A percentile compares a stretch with the other conserved stretches of the same genome.
These are phyloP conservation scores for Clytia hemisphaerica DNA, from an alignment of 30 jellyfish, hydroid and myxozoan species.

Conservation along the genomic window DNA sequence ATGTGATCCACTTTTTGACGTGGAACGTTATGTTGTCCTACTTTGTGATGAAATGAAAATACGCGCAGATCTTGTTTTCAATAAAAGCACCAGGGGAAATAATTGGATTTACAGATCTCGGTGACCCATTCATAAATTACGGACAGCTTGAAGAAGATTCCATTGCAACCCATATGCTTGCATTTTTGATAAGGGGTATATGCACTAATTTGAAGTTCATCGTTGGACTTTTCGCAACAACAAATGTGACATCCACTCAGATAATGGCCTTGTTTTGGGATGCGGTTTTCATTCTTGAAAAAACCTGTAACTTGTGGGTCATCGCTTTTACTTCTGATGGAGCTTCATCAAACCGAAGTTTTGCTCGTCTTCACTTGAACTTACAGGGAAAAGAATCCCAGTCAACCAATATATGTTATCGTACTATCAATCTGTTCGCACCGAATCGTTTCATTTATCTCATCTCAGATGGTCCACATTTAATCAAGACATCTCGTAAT, in stretches of 20 bases:
- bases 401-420: conserved; percentile 4
- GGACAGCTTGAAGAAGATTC: conserved; percentile 20
- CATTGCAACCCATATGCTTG: conserved; percentile 42
- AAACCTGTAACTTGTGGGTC: conserved; percentile 28
- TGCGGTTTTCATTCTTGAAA: conserved; percentile 20
- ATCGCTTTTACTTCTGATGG: conserved; percentile 13
- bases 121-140: conserved; percentile 37
- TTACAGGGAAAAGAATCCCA: neutral
- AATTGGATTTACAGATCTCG: conserved; percentile 31
- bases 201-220: conserved; percentile 7
- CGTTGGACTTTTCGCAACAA: conserved; percentile 28
- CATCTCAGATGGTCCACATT: conserved; percentile 34
- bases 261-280: conserved; percentile 26
- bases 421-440: conserved; percentile 22
- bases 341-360: neutral
- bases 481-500: conserved; percentile 23
- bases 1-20: conserved; percentile 8
- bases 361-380: neutral
- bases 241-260: conserved; percentile 32
- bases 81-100: conserved; percentile 35
- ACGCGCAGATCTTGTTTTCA: conserved; percentile 40
- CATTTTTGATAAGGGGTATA: neutral
- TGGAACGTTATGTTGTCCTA: conserved; percentile 32
- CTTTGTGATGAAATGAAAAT: conserved; percentile 40
- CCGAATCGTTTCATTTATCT: conserved; percentile 13